phyloP scores from a whole-genome alignment of 2,797 vertebrate genomes.

The Natrix natrix region DNA sequence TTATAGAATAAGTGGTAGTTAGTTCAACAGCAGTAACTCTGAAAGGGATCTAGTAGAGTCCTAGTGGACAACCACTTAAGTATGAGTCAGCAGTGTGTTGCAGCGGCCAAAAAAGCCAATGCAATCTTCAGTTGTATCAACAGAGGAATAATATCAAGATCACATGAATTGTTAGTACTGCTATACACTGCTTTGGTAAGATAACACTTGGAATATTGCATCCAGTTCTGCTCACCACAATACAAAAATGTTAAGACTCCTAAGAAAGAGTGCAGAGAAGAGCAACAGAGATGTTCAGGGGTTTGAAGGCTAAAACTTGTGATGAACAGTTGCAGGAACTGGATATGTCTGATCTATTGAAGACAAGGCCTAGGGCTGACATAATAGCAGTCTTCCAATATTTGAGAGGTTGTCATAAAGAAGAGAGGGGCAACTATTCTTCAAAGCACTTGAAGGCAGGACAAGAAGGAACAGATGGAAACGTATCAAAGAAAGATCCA shows the following conservation, averaged over 20 bases:
- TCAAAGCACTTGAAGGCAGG: background rate
- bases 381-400: background rate
- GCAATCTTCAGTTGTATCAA: background rate
- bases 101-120: background rate
- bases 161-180: background rate
- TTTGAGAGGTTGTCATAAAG: background rate
- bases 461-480: background rate
- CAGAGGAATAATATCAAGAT: background rate
- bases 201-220: background rate
- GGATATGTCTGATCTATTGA: background rate
- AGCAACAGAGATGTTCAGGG: background rate
- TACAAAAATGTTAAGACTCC: background rate
- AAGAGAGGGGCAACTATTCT: background rate
- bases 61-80: background rate
- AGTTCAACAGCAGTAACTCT: background rate
- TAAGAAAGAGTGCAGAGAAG: background rate
- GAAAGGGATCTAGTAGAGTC: background rate
- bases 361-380: background rate
- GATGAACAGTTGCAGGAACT: background rate
- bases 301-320: background rate
- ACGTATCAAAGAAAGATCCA: background rate
- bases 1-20: background rate
- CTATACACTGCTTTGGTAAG: background rate
- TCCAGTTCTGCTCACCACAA: background rate
- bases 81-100: background rate